Evolutionary conservation across 2,797 vertebrate genomes (phyloP).

Genomic region (Ciconia nigra): DNA sequence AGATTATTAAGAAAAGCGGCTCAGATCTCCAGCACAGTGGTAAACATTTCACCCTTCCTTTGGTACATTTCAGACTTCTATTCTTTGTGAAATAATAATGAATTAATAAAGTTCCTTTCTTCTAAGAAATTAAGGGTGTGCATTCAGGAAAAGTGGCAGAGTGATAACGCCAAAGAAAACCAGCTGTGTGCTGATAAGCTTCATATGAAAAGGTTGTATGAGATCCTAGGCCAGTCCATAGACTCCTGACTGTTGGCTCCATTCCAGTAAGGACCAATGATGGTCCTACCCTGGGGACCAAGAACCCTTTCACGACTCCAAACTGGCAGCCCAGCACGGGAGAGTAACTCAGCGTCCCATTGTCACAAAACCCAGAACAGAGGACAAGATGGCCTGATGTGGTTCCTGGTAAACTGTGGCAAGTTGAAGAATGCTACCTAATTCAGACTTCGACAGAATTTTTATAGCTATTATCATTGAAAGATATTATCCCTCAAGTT

Average conservation of each 20-base stretch:
- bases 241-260: not conserved
- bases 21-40: not conserved
- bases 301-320: not conserved
- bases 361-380: not conserved
- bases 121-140: slow-evolving; percentile 51
- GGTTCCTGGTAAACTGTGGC: not conserved
- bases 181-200: slow-evolving; percentile 41
- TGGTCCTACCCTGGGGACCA: not conserved
- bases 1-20: not conserved
- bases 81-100: slow-evolving; percentile 58
- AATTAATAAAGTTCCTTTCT: slow-evolving; percentile 59
- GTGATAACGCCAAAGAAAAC: slow-evolving; percentile 27
- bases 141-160: slow-evolving; percentile 44
- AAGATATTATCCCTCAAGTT: not conserved
- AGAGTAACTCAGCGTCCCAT: not conserved
- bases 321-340: not conserved
- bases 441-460: not conserved
- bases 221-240: not conserved
- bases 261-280: not conserved
- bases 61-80: slow-evolving; percentile 31
- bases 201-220: not conserved
- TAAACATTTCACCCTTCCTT: slow-evolving; percentile 66
- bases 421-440: not conserved
- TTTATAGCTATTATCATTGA: not conserved
- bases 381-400: not conserved